Percentiles rank a stretch among this genome's conserved stretches.
phyloP scores from a whole-genome alignment of 1,140 invertebrate genomes.

The Teleogryllus occipitalis region DNA sequence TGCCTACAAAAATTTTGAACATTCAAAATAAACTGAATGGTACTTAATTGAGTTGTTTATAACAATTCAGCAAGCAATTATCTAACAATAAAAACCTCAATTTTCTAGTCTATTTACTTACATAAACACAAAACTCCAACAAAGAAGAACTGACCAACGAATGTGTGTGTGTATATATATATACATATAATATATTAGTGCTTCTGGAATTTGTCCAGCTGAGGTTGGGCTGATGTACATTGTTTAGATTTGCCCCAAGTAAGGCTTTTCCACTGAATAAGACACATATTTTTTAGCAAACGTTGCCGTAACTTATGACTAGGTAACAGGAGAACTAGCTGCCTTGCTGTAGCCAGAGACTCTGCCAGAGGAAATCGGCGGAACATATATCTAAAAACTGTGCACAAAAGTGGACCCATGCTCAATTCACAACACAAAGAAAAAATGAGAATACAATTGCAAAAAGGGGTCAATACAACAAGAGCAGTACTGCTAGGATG shows the following conservation, averaged over 20 bases:
- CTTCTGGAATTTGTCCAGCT: too few relatives aligned
- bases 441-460: slow-evolving; percentile 14
- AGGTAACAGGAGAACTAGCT: not conserved
- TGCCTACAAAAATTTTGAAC: too few relatives aligned
- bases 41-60: too few relatives aligned
- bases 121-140: too few relatives aligned
- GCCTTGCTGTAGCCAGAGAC: not conserved
- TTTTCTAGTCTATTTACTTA: too few relatives aligned
- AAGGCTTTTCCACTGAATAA: not conserved
- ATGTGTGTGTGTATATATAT: too few relatives aligned
- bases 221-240: too few relatives aligned
- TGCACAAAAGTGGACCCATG: not conserved
- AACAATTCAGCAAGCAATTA: too few relatives aligned
- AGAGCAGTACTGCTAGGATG: not conserved
- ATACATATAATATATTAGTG: too few relatives aligned
- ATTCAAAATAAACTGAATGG: too few relatives aligned
- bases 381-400: slow-evolving; percentile 5
- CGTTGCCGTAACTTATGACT: not conserved
- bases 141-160: too few relatives aligned
- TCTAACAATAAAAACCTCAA: too few relatives aligned
- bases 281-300: not conserved
- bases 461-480: slow-evolving; percentile 14
- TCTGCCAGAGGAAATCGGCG: not conserved
- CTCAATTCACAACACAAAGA: slow-evolving; percentile 1
- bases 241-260: not conserved